Evolutionary conservation across 2,888 invertebrate species (phyloP).

Genomic region (Junonia oenone): DNA sequence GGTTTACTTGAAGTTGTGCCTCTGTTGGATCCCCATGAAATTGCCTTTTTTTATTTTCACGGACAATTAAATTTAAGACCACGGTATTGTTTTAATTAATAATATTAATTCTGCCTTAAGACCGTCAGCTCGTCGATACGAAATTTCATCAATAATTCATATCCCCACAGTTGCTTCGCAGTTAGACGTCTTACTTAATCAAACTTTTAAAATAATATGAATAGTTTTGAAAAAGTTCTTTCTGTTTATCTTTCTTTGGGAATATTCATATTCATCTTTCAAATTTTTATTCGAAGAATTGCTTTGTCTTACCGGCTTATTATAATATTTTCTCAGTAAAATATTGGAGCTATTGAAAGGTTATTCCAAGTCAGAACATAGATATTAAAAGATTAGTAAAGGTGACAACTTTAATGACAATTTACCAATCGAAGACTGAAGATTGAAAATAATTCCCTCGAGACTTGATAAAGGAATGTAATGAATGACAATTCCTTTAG

Average conservation of each 20-base stretch:
- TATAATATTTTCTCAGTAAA: not conserved
- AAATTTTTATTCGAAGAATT: not conserved
- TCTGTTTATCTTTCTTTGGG: not conserved
- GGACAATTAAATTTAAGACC: conserved; percentile 39
- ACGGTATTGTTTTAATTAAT: not conserved
- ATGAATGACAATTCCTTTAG: no score
- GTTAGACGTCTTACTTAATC: not conserved
- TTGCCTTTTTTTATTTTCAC: conserved; percentile 51
- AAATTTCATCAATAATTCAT: not conserved
- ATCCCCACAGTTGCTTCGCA: not conserved
- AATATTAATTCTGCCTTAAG: not conserved
- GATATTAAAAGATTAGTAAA: no score
- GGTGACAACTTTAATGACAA: no score
- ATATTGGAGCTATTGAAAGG: no score
- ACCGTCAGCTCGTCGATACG: not conserved
- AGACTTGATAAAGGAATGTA: no score
- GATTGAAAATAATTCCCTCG: no score
- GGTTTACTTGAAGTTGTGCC: conserved; percentile 7
- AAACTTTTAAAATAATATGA: not conserved
- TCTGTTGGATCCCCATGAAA: conserved; percentile 39
- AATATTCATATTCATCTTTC: not conserved
- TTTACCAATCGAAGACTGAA: no score
- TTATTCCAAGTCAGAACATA: no score
- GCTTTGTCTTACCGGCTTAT: not conserved
- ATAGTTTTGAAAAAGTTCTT: not conserved